Conservation (phyloP, 2,113 vertebrate genomes). For the Rhinichthys klamathensis region DNA sequence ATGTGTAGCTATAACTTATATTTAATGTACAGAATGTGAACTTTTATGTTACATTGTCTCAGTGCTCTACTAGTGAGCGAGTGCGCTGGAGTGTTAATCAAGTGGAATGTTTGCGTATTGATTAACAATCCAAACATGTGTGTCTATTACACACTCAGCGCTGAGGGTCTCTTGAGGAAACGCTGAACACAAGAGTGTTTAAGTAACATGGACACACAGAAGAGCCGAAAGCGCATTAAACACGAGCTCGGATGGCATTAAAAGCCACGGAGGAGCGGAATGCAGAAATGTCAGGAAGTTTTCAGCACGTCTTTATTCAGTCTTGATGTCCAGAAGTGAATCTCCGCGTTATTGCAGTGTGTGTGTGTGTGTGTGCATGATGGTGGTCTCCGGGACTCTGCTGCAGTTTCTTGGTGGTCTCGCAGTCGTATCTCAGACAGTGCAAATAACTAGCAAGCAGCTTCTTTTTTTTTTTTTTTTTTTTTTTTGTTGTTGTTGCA, state of each 20-base stretch:
- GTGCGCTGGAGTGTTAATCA: conserved; percentile 54
- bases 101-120: conserved; percentile 61
- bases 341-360: background rate
- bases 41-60: background rate
- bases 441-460: background rate
- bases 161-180: conserved; percentile 51
- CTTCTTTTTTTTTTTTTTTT: no score
- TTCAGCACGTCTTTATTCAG: background rate
- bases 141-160: conserved; percentile 46
- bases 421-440: background rate
- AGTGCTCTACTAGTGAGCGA: background rate
- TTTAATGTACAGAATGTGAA: background rate
- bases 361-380: background rate
- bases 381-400: conserved; percentile 35
- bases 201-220: background rate
- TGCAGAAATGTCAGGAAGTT: background rate
- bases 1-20: background rate
- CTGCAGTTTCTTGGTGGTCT: conserved; percentile 29
- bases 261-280: background rate
- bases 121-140: conserved; percentile 62
- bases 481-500: no score
- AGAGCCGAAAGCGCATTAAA: background rate
- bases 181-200: conserved; percentile 44
- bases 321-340: background rate
- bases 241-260: no score